These are phyloP conservation scores for Leptosomus discolor DNA, from an alignment of 2,113 vertebrate species.

Conservation along the genomic window DNA sequence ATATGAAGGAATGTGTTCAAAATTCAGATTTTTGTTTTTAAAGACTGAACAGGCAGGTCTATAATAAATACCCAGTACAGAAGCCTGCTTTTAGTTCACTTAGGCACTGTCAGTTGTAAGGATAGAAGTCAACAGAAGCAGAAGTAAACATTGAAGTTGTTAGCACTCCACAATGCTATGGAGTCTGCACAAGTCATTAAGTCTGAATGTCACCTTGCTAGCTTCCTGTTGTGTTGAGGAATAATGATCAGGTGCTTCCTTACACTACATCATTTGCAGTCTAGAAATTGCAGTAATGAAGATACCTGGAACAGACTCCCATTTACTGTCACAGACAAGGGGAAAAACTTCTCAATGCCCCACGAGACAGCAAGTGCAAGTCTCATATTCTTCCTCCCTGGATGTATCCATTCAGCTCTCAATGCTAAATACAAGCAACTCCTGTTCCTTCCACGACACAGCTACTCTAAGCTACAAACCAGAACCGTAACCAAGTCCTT, in stretches of 20 bases:
- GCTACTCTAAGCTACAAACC: not conserved
- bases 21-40: not conserved
- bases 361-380: not conserved
- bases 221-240: not conserved
- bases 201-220: not conserved
- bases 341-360: not conserved
- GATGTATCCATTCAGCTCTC: not conserved
- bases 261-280: not conserved
- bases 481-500: not conserved
- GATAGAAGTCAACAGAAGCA: not conserved
- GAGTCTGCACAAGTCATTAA: not conserved
- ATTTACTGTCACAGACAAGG: not conserved
- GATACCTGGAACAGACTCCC: not conserved
- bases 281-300: not conserved
- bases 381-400: not conserved
- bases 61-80: not conserved
- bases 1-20: not conserved
- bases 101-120: not conserved
- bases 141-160: not conserved
- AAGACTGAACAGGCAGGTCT: not conserved
- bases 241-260: not conserved
- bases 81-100: not conserved
- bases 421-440: not conserved
- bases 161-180: not conserved
- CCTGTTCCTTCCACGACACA: not conserved